Evolutionary conservation across 2,113 vertebrate genomes (phyloP).

Genomic region (Dermatemys mawii): DNA sequence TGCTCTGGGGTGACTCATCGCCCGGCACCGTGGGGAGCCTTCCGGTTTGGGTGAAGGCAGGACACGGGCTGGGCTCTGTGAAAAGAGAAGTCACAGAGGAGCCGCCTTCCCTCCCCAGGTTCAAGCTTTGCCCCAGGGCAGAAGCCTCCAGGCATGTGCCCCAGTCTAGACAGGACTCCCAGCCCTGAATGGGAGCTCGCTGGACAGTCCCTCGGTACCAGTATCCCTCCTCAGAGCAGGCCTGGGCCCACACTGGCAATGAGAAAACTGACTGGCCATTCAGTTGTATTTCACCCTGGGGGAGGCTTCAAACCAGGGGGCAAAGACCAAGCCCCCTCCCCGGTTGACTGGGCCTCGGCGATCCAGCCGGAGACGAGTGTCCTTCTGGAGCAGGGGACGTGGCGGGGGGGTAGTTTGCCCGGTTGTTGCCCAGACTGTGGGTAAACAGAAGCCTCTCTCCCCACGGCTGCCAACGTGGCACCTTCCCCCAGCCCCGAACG

Average conservation of each 20-base stretch:
- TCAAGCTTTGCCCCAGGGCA: accelerated
- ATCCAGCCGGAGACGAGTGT: background rate
- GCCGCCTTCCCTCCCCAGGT: background rate
- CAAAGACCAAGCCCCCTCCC: background rate
- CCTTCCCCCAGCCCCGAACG: background rate
- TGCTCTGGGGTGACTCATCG: background rate
- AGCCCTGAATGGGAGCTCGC: background rate
- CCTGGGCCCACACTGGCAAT: too few relatives aligned
- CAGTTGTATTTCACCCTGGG: background rate
- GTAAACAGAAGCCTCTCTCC: background rate
- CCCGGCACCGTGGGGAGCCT: background rate
- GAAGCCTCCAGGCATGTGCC: background rate
- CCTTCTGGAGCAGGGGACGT: background rate
- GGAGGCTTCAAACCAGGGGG: background rate
- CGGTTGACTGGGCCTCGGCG: background rate
- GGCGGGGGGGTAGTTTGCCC: background rate
- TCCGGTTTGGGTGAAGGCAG: background rate
- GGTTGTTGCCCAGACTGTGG: background rate
- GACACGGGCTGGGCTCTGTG: background rate
- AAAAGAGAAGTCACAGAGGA: accelerated
- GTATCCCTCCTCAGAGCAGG: too few relatives aligned
- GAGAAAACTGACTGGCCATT: too few relatives aligned
- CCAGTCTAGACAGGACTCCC: background rate
- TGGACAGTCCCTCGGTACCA: too few relatives aligned
- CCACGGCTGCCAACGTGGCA: too few relatives aligned